Conservation (phyloP, 2,888 invertebrate genomes). For the Nephrotoma guestfalica region DNA sequence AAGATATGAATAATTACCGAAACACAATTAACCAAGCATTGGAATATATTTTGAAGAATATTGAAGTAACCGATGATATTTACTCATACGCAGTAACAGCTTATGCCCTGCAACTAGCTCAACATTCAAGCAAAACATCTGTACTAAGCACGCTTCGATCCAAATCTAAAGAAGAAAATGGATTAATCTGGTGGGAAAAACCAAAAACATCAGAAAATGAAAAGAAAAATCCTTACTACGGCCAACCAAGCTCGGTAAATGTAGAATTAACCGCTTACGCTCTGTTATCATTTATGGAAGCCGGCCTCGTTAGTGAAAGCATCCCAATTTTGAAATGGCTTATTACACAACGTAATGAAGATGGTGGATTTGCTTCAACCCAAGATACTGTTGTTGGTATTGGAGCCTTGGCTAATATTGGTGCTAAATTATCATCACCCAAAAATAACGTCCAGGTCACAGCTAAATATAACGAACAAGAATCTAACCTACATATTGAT, state of each 20-base stretch:
- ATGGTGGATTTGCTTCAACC: slow-evolving; percentile 62
- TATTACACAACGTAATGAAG: slow-evolving; percentile 45
- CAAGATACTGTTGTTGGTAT: slow-evolving; percentile 67
- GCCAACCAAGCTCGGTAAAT: slow-evolving; percentile 47
- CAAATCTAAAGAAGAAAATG: slow-evolving; percentile 38
- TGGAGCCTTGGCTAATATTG: slow-evolving; percentile 51
- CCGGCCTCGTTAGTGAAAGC: slow-evolving; percentile 20
- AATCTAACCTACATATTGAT: slow-evolving; percentile 43
- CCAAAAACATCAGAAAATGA: slow-evolving; percentile 34
- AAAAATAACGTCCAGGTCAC: slow-evolving; percentile 30
- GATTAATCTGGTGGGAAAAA: slow-evolving; percentile 72
- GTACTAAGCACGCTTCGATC: slow-evolving; percentile 41
- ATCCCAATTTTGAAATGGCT: slow-evolving; percentile 57
- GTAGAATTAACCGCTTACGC: slow-evolving; percentile 84
- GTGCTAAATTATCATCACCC: slow-evolving; percentile 38
- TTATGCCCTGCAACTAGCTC: slow-evolving; percentile 60
- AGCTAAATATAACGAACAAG: slow-evolving; percentile 29
- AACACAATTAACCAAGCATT: slow-evolving; percentile 60
- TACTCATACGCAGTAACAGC: slow-evolving; percentile 65
- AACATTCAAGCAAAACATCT: slow-evolving; percentile 51
- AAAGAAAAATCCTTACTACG: slow-evolving; percentile 48
- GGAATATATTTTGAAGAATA: slow-evolving; percentile 53
- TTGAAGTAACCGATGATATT: slow-evolving; percentile 46
- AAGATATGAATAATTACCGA: slow-evolving; percentile 34
- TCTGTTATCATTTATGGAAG: slow-evolving; percentile 50